Conservation (phyloP, 2,888 invertebrate species). For the Onthophagus sagittarius region DNA sequence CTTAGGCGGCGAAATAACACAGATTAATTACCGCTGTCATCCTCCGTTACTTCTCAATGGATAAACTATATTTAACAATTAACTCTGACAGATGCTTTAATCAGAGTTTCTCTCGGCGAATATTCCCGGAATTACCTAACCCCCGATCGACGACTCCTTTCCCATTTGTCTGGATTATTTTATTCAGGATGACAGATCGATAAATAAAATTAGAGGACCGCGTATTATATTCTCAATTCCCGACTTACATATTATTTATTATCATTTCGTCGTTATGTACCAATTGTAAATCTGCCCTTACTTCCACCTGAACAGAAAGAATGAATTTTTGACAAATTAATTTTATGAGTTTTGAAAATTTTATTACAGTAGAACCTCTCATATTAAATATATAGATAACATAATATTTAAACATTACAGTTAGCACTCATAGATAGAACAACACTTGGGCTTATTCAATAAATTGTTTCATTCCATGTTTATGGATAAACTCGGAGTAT, state of each 20-base stretch:
- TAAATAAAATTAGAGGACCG: not conserved
- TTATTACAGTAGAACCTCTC: too few relatives aligned
- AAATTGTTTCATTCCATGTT: too few relatives aligned
- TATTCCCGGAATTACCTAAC: constrained; percentile 5
- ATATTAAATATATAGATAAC: too few relatives aligned
- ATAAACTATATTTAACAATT: constrained; percentile 52
- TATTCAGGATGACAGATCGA: not conserved
- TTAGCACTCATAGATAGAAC: too few relatives aligned
- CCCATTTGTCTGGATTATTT: not conserved
- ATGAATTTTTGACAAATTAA: too few relatives aligned
- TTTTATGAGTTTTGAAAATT: too few relatives aligned
- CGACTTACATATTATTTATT: not conserved
- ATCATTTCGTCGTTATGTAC: not conserved
- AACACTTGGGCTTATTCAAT: too few relatives aligned
- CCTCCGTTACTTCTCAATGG: constrained; percentile 47
- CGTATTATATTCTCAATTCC: not conserved
- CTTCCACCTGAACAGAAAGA: too few relatives aligned
- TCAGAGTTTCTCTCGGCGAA: constrained; percentile 27
- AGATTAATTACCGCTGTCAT: constrained; percentile 51
- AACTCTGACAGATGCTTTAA: constrained; percentile 46
- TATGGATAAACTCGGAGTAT: too few relatives aligned
- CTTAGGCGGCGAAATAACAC: constrained; percentile 48
- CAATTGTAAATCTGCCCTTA: too few relatives aligned
- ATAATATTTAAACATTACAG: too few relatives aligned
- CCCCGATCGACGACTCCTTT: not conserved